phyloP scores from a whole-genome alignment of 2,113 vertebrate species.

The Sceloporus tristichus region DNA sequence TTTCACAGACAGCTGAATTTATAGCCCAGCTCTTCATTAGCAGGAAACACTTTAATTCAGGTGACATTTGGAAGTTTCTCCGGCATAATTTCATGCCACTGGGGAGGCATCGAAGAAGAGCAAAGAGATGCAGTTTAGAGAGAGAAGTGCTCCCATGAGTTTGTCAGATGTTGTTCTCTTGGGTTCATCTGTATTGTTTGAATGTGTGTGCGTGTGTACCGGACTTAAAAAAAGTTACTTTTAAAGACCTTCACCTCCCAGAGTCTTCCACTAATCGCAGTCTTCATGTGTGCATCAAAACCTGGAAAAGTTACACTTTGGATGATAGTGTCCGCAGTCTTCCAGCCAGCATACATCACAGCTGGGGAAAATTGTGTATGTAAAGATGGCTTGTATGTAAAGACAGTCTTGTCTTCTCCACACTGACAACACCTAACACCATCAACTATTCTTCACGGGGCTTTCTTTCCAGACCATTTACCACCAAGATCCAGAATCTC shows the following conservation, averaged over 20 bases:
- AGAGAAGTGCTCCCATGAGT: background rate
- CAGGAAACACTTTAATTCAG: constrained; percentile 21
- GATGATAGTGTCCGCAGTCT: background rate
- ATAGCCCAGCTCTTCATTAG: constrained; percentile 14
- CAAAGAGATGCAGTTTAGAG: background rate
- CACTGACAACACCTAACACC: too few relatives aligned
- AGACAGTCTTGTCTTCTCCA: too few relatives aligned
- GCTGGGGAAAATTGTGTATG: too few relatives aligned
- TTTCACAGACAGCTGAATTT: background rate
- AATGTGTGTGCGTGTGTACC: background rate
- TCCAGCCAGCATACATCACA: too few relatives aligned
- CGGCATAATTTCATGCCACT: background rate
- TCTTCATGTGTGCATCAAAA: background rate
- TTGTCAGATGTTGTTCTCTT: background rate
- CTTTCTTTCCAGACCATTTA: too few relatives aligned
- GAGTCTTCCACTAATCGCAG: too few relatives aligned
- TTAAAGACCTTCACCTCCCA: too few relatives aligned
- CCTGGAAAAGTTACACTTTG: background rate
- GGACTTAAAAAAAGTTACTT: too few relatives aligned
- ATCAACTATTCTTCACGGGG: too few relatives aligned
- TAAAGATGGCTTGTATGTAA: too few relatives aligned
- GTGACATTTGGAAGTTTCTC: constrained; percentile 13
- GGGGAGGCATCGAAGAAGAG: background rate
- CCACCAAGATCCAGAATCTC: too few relatives aligned
- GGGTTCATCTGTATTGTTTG: background rate